Base-by-base conservation (phyloP, 1,140 invertebrate species). In the Macrocentrus cingulum region DNA sequence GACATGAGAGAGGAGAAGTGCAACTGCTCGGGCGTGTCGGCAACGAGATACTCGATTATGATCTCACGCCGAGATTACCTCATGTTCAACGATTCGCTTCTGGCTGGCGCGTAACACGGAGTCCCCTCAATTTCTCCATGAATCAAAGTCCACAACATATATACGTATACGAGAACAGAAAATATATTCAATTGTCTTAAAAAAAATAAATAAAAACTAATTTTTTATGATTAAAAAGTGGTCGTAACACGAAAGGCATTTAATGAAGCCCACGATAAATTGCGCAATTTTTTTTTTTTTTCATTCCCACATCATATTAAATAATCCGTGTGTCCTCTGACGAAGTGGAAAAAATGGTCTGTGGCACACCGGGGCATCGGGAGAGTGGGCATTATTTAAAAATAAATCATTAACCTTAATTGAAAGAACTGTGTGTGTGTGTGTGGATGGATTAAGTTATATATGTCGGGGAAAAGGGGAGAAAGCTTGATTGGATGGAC, bases 71-170 rank as follows among this genome's bases (percentile, higher is more conserved):
- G 60, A 61, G 55, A 61, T 61, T 61, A 56, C 60, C 50, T 61
- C 60, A 61, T 61, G 60, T 57, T 57, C 54, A 44, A 49, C 49
- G 41, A 53, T 53, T 59, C 49, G 56, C 56, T 59, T 53, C 49
- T 59, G 32, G 39, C 49, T 36, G 54, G 46, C 46, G 60, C 65
- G 67, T 70, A 70, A 70, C 65, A 66, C 60, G 68, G 60, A 22
- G 57, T 59, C 45, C 42, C 59, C 49, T 59, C 55, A 48, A 66
- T 67, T 70, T 64, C 36, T 44, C 18, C 66, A 64, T 69, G 66
- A 69, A 69, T 70, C 67, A 67, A 60, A 68, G 63, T 60, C 52
- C 65, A 65, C 66, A 66, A 63, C 59, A 59, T 64, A n/a, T 64
- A 55, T 65, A 51, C 48, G 9, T 32, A 46, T 52, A 53, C 36